Evolutionary conservation across 2,113 vertebrate genomes (phyloP).

Genomic region (Oryzias celebensis): DNA sequence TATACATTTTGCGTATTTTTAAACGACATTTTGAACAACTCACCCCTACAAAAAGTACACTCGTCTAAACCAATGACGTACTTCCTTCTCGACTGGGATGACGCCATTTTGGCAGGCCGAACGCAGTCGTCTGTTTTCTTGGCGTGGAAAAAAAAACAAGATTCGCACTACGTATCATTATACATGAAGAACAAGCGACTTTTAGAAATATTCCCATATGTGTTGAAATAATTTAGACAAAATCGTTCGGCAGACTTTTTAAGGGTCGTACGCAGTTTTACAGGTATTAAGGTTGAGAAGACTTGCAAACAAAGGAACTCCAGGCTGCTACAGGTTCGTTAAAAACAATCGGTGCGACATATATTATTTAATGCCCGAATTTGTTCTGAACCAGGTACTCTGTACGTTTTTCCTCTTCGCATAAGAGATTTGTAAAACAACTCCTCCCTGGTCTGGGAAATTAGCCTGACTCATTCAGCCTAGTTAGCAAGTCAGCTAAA

Average conservation of each 20-base stretch:
- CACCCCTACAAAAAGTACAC: background rate
- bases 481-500: conserved; percentile 43
- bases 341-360: background rate
- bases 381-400: too few species aligned
- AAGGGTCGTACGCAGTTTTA: conserved; percentile 22
- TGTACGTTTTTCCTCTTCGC: too few species aligned
- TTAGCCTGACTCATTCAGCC: conserved; percentile 28
- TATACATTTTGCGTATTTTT: background rate
- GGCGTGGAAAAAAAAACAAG: conserved; percentile 31
- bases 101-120: conserved; percentile 63
- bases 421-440: too few species aligned
- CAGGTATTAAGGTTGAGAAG: background rate
- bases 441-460: background rate
- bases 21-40: background rate
- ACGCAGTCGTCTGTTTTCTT: conserved; percentile 23
- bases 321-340: conserved; percentile 19
- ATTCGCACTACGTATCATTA: background rate
- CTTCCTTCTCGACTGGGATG: conserved; percentile 52
- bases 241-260: background rate
- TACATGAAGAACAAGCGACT: background rate
- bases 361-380: background rate
- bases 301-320: conserved; percentile 65
- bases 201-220: background rate
- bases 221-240: background rate
- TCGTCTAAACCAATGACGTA: conserved; percentile 62